phyloP scores from a whole-genome alignment of 2,888 invertebrate species.

The Venusia cambrica region DNA sequence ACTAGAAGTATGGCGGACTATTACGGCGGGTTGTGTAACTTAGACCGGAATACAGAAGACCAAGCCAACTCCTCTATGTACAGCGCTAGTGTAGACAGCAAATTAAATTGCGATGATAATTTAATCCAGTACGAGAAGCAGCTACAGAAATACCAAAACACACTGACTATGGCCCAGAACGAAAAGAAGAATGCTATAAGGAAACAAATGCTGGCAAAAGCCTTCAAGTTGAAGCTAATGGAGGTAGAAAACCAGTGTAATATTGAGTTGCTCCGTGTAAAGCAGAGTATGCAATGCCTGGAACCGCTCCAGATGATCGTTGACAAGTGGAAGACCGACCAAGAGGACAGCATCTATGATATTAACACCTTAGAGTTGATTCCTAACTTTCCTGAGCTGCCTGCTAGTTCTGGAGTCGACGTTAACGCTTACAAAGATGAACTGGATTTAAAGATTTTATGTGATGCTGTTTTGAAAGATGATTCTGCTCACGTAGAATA shows the following conservation, averaged over 20 bases:
- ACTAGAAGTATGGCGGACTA: slow-evolving; percentile 5
- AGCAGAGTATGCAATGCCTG: slow-evolving; percentile 70
- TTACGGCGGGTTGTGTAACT: slow-evolving; percentile 5
- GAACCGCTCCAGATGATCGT: slow-evolving; percentile 67
- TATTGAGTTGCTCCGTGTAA: slow-evolving; percentile 65
- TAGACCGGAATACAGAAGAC: slow-evolving; percentile 10
- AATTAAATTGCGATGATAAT: slow-evolving; percentile 59
- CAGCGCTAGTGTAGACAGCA: slow-evolving; percentile 53
- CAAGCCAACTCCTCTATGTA: slow-evolving; percentile 34
- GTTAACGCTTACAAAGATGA: slow-evolving; percentile 41
- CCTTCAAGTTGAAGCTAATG: slow-evolving; percentile 62
- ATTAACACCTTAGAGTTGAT: slow-evolving; percentile 56
- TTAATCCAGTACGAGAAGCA: slow-evolving; percentile 71
- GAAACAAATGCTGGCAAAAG: slow-evolving; percentile 73
- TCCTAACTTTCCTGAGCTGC: slow-evolving; percentile 59
- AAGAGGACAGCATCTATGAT: slow-evolving; percentile 46
- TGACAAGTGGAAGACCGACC: slow-evolving; percentile 58
- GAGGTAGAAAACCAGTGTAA: slow-evolving; percentile 76
- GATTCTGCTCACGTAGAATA: slow-evolving; percentile 28
- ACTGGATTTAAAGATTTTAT: slow-evolving; percentile 24
- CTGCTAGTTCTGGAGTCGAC: slow-evolving; percentile 44
- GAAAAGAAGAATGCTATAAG: slow-evolving; percentile 72
- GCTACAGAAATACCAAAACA: slow-evolving; percentile 67
- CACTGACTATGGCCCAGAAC: slow-evolving; percentile 66
- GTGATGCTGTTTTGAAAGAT: slow-evolving; percentile 33